These are phyloP conservation scores for Perca schrenkii DNA, from an alignment of 2,113 vertebrate genomes.

Conservation along the genomic window DNA sequence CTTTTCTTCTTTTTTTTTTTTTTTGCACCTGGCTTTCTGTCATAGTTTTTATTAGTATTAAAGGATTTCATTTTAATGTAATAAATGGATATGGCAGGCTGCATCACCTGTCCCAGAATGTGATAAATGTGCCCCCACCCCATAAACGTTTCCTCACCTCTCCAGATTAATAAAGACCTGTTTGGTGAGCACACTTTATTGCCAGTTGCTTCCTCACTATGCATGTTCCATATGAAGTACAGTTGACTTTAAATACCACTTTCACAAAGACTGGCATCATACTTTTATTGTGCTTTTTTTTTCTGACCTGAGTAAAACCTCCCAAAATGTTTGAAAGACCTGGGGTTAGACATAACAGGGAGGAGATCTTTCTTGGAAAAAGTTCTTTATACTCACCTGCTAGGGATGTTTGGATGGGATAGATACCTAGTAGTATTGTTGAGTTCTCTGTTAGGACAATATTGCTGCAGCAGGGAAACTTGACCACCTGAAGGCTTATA, in stretches of 20 bases:
- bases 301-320: background rate
- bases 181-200: constrained; percentile 64
- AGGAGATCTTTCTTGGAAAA: background rate
- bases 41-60: constrained; percentile 69
- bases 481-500: too few species aligned
- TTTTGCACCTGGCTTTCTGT: constrained; percentile 62
- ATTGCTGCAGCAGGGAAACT: too few species aligned
- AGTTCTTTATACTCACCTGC: background rate
- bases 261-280: background rate
- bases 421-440: background rate
- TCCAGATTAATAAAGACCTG: constrained; percentile 73
- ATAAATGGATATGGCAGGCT: constrained; percentile 61
- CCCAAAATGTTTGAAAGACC: background rate
- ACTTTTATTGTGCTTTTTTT: background rate
- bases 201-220: constrained; percentile 7
- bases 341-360: background rate
- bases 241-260: background rate
- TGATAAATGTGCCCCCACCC: constrained; percentile 40
- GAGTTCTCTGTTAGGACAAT: background rate
- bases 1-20: constrained; percentile 17
- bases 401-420: background rate
- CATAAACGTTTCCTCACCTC: constrained; percentile 47
- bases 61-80: constrained; percentile 75
- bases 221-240: constrained; percentile 2
- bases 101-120: constrained; percentile 54